A percentile compares a stretch with the other conserved stretches of the same genome.
These are phyloP conservation scores for Pogonus chalceus DNA, from an alignment of 1,140 invertebrate species.

Conservation along the genomic window DNA sequence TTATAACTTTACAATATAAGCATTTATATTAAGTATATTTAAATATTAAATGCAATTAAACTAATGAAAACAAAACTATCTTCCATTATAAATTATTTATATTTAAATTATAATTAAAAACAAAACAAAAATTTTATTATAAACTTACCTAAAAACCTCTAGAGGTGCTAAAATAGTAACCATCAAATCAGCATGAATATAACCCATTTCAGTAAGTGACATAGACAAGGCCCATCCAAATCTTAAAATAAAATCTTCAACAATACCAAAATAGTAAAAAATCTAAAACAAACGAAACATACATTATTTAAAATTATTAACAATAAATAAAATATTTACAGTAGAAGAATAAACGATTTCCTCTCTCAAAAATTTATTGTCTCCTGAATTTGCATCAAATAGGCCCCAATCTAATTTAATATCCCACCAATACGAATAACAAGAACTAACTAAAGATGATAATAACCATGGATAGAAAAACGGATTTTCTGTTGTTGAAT, in stretches of 20 bases:
- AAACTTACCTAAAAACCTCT: slow-evolving; percentile 81
- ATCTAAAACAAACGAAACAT: slow-evolving; percentile 22
- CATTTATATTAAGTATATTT: too few relatives aligned
- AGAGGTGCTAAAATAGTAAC: slow-evolving; percentile 79
- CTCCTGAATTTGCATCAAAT: slow-evolving; percentile 67
- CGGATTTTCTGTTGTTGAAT: slow-evolving; percentile 43
- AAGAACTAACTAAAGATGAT: slow-evolving; percentile 60
- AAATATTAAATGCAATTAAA: too few relatives aligned
- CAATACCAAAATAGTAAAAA: slow-evolving; percentile 33
- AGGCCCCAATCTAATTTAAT: slow-evolving; percentile 92
- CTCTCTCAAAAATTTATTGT: slow-evolving; percentile 60
- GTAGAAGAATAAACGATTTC: slow-evolving; percentile 55
- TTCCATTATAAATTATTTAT: slow-evolving; percentile 9
- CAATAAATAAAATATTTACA: slow-evolving; percentile 37
- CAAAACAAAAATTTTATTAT: background rate
- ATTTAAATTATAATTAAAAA: slow-evolving; percentile 2
- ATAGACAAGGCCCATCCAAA: slow-evolving; percentile 89
- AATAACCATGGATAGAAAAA: slow-evolving; percentile 63
- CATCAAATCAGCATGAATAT: slow-evolving; percentile 75
- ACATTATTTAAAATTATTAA: slow-evolving; percentile 1
- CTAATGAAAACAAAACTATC: too few relatives aligned
- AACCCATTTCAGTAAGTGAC: slow-evolving; percentile 72
- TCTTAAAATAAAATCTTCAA: slow-evolving; percentile 89
- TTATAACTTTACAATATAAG: too few relatives aligned
- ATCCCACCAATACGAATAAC: slow-evolving; percentile 79